Evolutionary conservation across 2,888 invertebrate species (phyloP).

Genomic region (Heliconius aoede): DNA sequence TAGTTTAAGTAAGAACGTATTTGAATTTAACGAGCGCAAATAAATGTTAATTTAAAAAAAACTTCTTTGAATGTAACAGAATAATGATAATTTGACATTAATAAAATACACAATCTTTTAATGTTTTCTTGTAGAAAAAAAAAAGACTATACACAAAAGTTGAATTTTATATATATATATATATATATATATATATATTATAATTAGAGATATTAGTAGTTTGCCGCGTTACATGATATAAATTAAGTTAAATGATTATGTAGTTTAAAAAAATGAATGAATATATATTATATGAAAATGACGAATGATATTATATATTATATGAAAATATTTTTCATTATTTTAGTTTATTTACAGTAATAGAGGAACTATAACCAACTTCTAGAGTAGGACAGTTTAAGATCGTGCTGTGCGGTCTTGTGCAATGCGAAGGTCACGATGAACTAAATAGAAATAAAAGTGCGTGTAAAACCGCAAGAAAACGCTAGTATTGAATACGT

Average conservation of each 20-base stretch:
- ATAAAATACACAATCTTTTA: too few species aligned
- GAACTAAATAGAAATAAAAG: slow-evolving; percentile 12
- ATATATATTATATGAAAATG: too few species aligned
- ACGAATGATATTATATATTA: too few species aligned
- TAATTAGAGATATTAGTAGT: not conserved
- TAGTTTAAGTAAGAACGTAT: too few species aligned
- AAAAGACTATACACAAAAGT: too few species aligned
- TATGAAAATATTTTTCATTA: not conserved
- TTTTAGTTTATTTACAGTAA: not conserved
- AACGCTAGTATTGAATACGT: slow-evolving; percentile 16
- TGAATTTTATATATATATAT: too few species aligned
- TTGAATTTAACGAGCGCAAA: too few species aligned
- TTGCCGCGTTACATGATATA: not conserved
- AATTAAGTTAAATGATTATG: not conserved
- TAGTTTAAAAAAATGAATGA: not conserved
- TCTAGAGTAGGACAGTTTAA: slow-evolving; percentile 4
- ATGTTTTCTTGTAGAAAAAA: too few species aligned
- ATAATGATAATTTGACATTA: too few species aligned
- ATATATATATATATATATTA: too few species aligned
- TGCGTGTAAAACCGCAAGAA: slow-evolving; percentile 31
- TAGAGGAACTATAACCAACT: not conserved
- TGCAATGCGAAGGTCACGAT: slow-evolving; percentile 11
- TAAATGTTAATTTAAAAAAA: too few species aligned
- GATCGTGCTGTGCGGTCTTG: slow-evolving; percentile 13
- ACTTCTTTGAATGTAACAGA: too few species aligned